phyloP scores from a whole-genome alignment of 2,113 vertebrate species.

The Bos javanicus region DNA sequence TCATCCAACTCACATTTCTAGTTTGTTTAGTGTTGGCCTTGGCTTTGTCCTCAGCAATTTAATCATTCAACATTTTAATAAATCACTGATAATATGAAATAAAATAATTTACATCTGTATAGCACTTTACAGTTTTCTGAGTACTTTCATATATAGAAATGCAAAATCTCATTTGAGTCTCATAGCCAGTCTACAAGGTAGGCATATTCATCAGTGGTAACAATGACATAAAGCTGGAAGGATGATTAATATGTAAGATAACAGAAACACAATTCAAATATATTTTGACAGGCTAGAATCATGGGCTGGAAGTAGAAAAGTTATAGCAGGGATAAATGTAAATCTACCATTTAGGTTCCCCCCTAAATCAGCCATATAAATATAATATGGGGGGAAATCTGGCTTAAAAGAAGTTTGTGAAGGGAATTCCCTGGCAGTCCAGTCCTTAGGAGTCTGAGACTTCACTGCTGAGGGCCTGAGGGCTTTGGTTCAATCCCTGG shows the following conservation, averaged over 20 bases:
- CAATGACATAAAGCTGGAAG: neutral
- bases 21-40: neutral
- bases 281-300: conserved; percentile 41
- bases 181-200: neutral
- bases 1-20: conserved; percentile 4
- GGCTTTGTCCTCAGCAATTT: neutral
- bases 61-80: conserved; percentile 1
- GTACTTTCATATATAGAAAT: neutral
- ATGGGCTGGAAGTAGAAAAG: conserved; percentile 1
- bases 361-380: neutral
- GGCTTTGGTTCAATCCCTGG: neutral
- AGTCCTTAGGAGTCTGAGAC: neutral
- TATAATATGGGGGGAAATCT: neutral
- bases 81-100: neutral
- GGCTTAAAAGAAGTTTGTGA: neutral
- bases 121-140: conserved; percentile 24
- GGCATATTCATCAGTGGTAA: conserved; percentile 17
- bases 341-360: neutral
- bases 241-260: conserved; percentile 29
- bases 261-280: conserved; percentile 26
- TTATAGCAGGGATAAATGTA: neutral
- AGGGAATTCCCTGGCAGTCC: neutral
- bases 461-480: neutral
- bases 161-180: neutral
- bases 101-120: conserved; percentile 10